Evolutionary conservation across 2,113 vertebrate species (phyloP).

Genomic region (Phaethon lepturus): DNA sequence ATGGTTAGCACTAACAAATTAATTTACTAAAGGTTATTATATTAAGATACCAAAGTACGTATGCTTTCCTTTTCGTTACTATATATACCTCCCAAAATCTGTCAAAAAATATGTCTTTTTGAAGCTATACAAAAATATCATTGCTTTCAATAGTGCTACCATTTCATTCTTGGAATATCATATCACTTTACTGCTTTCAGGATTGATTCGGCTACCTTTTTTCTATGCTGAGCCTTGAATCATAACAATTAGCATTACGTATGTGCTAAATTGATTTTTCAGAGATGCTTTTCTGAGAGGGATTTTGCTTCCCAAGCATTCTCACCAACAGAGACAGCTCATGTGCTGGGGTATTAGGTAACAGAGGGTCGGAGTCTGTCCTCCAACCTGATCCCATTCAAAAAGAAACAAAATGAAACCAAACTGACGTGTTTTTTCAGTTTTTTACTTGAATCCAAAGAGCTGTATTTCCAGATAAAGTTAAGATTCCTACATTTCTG

Average conservation of each 20-base stretch:
- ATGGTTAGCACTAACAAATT: not conserved
- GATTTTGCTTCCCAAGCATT: not conserved
- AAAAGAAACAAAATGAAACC: not conserved
- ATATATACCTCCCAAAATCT: not conserved
- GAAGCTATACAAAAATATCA: not conserved
- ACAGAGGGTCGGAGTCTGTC: not conserved
- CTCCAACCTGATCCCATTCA: not conserved
- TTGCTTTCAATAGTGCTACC: not conserved
- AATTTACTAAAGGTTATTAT: not conserved
- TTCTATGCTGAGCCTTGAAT: not conserved
- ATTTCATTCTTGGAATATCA: slow-evolving; percentile 7
- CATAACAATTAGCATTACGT: slow-evolving; percentile 28
- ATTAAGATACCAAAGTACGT: not conserved
- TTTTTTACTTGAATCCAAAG: slow-evolving; percentile 3
- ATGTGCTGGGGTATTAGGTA: not conserved
- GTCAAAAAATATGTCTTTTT: not conserved
- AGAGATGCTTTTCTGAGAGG: not conserved
- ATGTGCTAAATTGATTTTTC: slow-evolving; percentile 7
- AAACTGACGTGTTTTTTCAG: not conserved
- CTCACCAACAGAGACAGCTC: not conserved
- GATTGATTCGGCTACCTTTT: not conserved
- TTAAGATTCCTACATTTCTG: slow-evolving; percentile 13
- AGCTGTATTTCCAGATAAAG: slow-evolving; percentile 4
- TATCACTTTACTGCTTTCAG: not conserved
- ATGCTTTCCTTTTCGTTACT: not conserved